Evolutionary conservation across 2,113 vertebrate genomes (phyloP), one percentile per base, ranked within the genome.

Genomic region (Poeciliopsis prolifica): DNA sequence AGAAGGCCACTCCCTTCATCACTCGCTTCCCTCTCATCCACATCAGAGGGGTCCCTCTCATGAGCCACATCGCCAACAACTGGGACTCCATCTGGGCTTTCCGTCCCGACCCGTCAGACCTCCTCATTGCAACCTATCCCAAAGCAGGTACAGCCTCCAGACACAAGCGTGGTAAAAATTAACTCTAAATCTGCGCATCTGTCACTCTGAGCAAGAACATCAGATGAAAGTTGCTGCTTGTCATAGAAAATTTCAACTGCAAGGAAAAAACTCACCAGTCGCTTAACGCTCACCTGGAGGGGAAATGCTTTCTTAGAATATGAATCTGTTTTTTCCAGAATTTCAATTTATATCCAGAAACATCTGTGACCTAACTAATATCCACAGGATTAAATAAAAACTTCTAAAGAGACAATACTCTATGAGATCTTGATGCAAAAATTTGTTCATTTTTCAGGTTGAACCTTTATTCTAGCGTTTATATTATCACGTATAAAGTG

Each of bases 81-180:
- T 96, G 91, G 92, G 91, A 94, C 61, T 54, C 62, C 10, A 29
- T 96, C 60, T 90, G 84, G 83, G 83, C 75, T 72, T 95, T 96
- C 75, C 7, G 79, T 70, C 95, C 95, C 0, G 89, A 94, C 68
- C 90, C 94, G 5, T 93, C 94, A 0, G 94, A 96, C 79, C 70
- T 96, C 40, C 91, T 96, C 65, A 95, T 96, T 24, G 86, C 94
- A 63, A 96, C 95, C 44, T 96, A 96, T 77, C 95, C 95, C 24
- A 96, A 96, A 94, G 93, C 94, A 90, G 91, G 93, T 92, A 89
- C 35, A 72, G 44, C 17, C 22, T 24, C 51, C 51, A 58, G 51
- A 24, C 19, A 58, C 22, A 58, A 24, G 1, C 10, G 51, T 58
- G 19, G 22, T n/a, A 58, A 65, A 37, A 19, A 61, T n/a, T 14